These are phyloP conservation scores for Spatulosminthurus flaviceps DNA, from an alignment of 2,888 invertebrate species.

Conservation along the genomic window DNA sequence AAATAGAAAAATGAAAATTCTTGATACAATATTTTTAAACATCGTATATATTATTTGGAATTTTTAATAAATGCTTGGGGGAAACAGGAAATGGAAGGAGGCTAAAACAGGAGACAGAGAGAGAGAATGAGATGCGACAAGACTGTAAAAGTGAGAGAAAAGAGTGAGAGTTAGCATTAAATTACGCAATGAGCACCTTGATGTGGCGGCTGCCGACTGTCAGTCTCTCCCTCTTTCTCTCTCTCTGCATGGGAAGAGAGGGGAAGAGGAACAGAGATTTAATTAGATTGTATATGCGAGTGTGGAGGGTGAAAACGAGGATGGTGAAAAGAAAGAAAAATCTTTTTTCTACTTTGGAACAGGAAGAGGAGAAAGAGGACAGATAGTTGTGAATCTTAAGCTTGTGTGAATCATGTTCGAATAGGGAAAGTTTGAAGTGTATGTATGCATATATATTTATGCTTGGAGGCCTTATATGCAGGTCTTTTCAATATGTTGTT, in stretches of 20 bases:
- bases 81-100: too few relatives aligned
- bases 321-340: slow-evolving; percentile 16
- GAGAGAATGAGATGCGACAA: not conserved
- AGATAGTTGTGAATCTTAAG: not conserved
- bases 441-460: not conserved
- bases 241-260: not conserved
- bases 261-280: slow-evolving; percentile 31
- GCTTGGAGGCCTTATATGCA: too few relatives aligned
- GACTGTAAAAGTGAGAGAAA: not conserved
- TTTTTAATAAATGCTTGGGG: too few relatives aligned
- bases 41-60: too few relatives aligned
- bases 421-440: not conserved
- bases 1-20: too few relatives aligned
- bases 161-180: slow-evolving; percentile 15
- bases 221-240: not conserved
- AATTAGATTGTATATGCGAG: slow-evolving; percentile 35
- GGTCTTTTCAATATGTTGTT: too few relatives aligned
- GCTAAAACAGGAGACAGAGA: not conserved
- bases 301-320: slow-evolving; percentile 33
- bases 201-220: slow-evolving; percentile 19
- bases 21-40: too few relatives aligned
- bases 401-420: not conserved
- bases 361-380: slow-evolving; percentile 4
- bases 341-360: not conserved
- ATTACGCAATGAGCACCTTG: slow-evolving; percentile 19